Base-by-base conservation (phyloP, 2,888 invertebrate species). In the Elmis aenea region DNA sequence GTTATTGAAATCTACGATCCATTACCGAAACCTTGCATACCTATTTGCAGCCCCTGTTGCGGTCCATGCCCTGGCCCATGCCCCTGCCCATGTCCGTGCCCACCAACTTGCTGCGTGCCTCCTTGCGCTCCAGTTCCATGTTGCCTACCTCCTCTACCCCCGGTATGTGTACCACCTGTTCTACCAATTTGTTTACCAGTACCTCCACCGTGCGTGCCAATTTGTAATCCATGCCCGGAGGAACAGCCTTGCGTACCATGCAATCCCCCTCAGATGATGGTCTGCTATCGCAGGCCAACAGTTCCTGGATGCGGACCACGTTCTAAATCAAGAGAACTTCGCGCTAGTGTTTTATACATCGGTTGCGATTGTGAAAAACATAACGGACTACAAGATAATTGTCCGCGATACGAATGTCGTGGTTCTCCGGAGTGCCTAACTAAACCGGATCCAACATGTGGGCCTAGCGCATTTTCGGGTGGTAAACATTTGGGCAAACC, bases 311-410 rank as follows among this genome's bases (percentile, higher is more conserved):
- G 53, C 1, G 59, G 64, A 26, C 62, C 61, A 46, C 59, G 67
- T 15, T 64, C 71, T 21, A 71, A 71, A 48, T 44, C 58, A 2
- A 70, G 75, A 35, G 76, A 75, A 55, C 60, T 77, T 43, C 69
- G 76, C 16, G 74, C 71, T 38, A 73, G 76, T 12, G 61, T 72
- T 23, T 70, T 76, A 65, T 71, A 73, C 54, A 71, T 71, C 38
- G 74, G 75, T 47, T 77, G 77, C 53, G 72, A 74, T 52, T 77
- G 77, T 55, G 71, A 74, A 39, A 75, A 74, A 48, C 71, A 75
- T 36, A 76, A 77, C 49, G 77, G 77, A 12, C 66, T 77, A 16
- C 77, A 77, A 54, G 76, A 77, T 50, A 71, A 73, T 41, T 77
- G 77, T 55, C 71, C 73, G 15, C 68, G 75, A 16, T 70, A 70